Percentiles rank a stretch among this genome's conserved stretches.
Evolutionary conservation across 92 coral and sea anemone species (phyloP).

Genomic region (Zoanthus solanderi): DNA sequence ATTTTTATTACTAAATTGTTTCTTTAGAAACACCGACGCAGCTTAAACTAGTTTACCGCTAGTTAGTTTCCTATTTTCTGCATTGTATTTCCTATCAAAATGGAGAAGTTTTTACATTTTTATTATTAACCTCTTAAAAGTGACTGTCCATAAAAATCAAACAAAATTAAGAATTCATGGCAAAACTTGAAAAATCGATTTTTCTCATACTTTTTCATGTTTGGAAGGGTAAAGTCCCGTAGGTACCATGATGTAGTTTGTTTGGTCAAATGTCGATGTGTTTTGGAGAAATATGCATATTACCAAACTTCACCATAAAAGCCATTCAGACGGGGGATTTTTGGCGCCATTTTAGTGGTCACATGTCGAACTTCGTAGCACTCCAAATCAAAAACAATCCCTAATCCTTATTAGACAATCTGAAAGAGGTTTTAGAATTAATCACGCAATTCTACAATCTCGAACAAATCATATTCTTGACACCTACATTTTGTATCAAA

Average conservation of each 20-base stretch:
- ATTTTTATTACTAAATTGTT: too few species aligned
- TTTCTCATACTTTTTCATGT: background rate
- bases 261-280: background rate
- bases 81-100: too few species aligned
- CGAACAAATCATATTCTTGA: background rate
- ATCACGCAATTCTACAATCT: constrained; percentile 26
- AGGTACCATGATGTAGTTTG: background rate
- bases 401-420: constrained; percentile 40
- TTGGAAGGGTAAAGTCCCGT: background rate
- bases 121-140: background rate
- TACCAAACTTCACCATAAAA: background rate
- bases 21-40: too few species aligned
- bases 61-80: too few species aligned
- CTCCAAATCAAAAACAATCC: constrained; percentile 17
- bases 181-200: too few species aligned
- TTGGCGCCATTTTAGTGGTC: background rate
- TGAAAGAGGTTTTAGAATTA: constrained; percentile 10
- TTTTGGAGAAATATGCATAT: background rate
- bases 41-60: too few species aligned
- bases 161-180: background rate
- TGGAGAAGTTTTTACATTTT: too few species aligned
- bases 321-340: background rate
- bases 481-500: background rate
- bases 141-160: background rate
- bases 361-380: background rate